These are phyloP conservation scores for Karalla daura DNA, from an alignment of 2,797 vertebrate genomes.

Conservation along the genomic window DNA sequence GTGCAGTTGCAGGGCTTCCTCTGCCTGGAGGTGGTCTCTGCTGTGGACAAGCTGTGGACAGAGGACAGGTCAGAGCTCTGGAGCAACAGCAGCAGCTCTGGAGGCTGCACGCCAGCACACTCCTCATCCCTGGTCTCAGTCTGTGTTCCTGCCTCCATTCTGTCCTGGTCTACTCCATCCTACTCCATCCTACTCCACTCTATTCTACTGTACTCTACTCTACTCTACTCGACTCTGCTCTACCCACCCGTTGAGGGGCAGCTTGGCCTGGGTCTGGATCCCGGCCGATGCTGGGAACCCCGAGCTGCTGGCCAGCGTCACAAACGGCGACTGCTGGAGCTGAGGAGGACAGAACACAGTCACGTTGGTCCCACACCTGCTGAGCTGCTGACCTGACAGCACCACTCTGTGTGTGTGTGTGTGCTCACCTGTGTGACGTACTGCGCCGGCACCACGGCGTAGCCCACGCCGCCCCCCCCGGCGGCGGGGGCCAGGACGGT, in stretches of 20 bases:
- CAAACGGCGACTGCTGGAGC: conserved; percentile 94
- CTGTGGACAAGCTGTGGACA: conserved; percentile 75
- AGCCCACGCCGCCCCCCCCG: conserved; percentile 92
- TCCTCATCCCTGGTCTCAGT: too few species aligned
- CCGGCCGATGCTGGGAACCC: conserved; percentile 86
- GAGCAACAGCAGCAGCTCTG: rapidly evolving
- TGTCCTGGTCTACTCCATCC: too few species aligned
- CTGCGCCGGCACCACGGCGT: conserved; percentile 95
- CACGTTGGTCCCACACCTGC: not conserved
- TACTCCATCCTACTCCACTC: too few species aligned
- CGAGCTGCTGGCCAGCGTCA: conserved; percentile 94
- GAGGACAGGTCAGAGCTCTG: not conserved
- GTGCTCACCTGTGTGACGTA: conserved; percentile 98
- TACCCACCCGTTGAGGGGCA: conserved; percentile 94
- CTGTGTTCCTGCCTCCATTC: too few species aligned
- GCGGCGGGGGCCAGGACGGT: conserved; percentile 94
- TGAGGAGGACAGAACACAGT: conserved; percentile 50
- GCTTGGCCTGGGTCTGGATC: conserved; percentile 93
- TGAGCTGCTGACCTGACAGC: too few species aligned
- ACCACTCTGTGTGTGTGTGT: too few species aligned
- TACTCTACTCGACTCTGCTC: too few species aligned
- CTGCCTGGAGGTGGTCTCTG: conserved; percentile 91
- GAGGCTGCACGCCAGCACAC: too few species aligned
- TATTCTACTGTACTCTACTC: too few species aligned
- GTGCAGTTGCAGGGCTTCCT: conserved; percentile 99